phyloP scores from a whole-genome alignment of 2,113 vertebrate species.

The Irena cyanogastra region DNA sequence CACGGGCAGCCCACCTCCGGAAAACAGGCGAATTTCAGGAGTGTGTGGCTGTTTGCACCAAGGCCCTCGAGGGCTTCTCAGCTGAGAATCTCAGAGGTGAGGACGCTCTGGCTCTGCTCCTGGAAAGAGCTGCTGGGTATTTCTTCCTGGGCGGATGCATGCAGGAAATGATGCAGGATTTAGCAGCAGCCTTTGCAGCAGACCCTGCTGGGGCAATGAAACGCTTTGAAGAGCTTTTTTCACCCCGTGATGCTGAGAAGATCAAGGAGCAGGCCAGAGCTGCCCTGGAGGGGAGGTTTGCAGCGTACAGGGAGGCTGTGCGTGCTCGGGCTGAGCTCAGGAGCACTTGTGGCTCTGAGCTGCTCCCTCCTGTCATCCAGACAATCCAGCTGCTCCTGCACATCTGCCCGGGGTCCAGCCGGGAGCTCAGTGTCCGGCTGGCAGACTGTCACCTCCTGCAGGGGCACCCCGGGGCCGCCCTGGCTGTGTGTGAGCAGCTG shows the following conservation, averaged over 20 bases:
- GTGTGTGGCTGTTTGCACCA: constrained; percentile 72
- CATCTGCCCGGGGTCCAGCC: constrained; percentile 70
- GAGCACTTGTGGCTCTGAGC: constrained; percentile 72
- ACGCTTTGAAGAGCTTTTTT: constrained; percentile 76
- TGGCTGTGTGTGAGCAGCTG: constrained; percentile 81
- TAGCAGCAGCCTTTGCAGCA: constrained; percentile 78
- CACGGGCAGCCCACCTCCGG: constrained; percentile 73
- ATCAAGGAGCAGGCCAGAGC: constrained; percentile 52
- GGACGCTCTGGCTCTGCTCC: constrained; percentile 49
- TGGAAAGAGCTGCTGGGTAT: constrained; percentile 77
- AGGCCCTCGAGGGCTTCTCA: constrained; percentile 43
- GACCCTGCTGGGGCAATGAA: constrained; percentile 70
- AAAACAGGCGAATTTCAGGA: constrained; percentile 69
- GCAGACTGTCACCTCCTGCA: constrained; percentile 87
- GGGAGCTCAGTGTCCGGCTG: constrained; percentile 78
- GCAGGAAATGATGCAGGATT: constrained; percentile 74
- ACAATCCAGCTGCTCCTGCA: constrained; percentile 81
- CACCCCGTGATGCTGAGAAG: constrained; percentile 14
- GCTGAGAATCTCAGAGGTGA: background rate
- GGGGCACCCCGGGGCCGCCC: constrained; percentile 73
- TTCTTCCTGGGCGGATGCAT: constrained; percentile 72
- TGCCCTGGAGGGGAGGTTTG: constrained; percentile 74
- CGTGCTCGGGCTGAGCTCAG: constrained; percentile 77
- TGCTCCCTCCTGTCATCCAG: constrained; percentile 76
- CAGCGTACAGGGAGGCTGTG: constrained; percentile 78